Conservation (phyloP, 1,140 invertebrate species). For the Epicauta chinensis region DNA sequence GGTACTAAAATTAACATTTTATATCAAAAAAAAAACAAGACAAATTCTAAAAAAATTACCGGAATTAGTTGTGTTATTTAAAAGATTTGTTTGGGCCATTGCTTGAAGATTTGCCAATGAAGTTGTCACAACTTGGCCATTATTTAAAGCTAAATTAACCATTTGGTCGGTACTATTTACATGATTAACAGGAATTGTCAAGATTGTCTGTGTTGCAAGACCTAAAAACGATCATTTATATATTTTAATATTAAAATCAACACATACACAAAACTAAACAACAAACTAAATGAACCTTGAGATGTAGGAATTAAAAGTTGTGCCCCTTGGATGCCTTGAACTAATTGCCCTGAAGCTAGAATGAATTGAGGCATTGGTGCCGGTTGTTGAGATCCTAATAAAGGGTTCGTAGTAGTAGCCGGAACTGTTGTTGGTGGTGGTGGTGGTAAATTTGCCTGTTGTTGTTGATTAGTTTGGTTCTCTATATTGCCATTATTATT, state of each 20-base stretch:
- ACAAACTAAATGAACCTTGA: conserved; percentile 61
- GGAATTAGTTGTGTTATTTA: conserved; percentile 42
- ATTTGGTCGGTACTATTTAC: conserved; percentile 74
- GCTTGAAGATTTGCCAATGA: conserved; percentile 75
- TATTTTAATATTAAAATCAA: background rate
- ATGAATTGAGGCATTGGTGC: conserved; percentile 84
- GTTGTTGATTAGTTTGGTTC: conserved; percentile 11
- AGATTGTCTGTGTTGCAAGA: conserved; percentile 86
- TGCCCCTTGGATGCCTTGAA: conserved; percentile 86
- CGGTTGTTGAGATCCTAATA: conserved; percentile 47
- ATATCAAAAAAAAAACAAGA: background rate
- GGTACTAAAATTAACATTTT: conserved; percentile 23
- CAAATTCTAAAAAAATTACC: too few relatives aligned
- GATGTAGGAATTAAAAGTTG: conserved; percentile 90
- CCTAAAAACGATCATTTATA: conserved; percentile 58
- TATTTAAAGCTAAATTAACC: conserved; percentile 71
- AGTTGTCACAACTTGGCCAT: conserved; percentile 78
- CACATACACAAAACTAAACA: background rate
- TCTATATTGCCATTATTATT: conserved; percentile 22
- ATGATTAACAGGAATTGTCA: conserved; percentile 85
- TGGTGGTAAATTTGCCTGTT: conserved; percentile 21
- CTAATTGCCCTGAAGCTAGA: conserved; percentile 81
- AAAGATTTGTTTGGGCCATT: conserved; percentile 54
- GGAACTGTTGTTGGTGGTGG: conserved; percentile 20
- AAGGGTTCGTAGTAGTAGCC: conserved; percentile 33